A percentile compares a stretch with the other conserved stretches of the same genome.
Conservation (phyloP, 2,888 invertebrate genomes). For the Caenorhabditis macrosperma region DNA sequence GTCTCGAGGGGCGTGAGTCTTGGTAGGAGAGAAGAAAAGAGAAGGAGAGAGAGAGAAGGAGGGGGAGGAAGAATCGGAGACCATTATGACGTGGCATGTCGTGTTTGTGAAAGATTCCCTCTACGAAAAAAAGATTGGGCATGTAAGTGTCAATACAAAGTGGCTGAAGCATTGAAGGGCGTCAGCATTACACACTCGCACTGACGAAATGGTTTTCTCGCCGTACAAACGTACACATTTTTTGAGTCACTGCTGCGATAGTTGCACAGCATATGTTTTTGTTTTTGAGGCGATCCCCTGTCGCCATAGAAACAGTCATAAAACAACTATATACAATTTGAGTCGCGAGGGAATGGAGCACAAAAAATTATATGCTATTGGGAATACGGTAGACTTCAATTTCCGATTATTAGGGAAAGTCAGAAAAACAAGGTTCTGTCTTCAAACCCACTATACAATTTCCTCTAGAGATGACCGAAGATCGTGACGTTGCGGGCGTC, state of each 20-base stretch:
- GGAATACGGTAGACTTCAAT: too few relatives aligned
- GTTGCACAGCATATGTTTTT: not conserved
- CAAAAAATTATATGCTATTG: too few relatives aligned
- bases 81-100: not conserved
- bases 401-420: too few relatives aligned
- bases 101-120: not conserved
- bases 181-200: not conserved
- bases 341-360: not conserved
- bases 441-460: too few relatives aligned
- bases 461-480: too few relatives aligned
- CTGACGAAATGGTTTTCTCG: not conserved
- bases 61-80: not conserved
- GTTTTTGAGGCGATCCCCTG: not conserved
- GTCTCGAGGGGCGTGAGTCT: not conserved
- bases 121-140: not conserved
- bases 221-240: not conserved
- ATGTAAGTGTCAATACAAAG: not conserved
- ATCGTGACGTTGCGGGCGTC: too few relatives aligned
- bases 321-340: not conserved
- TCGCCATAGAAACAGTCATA: not conserved
- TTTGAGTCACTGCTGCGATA: not conserved
- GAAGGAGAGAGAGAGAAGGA: not conserved
- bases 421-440: too few relatives aligned
- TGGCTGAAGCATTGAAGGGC: not conserved
- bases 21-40: not conserved